A percentile compares a stretch with the other conserved stretches of the same genome.
phyloP scores from a whole-genome alignment of 2,797 vertebrate genomes.

The Lithobates sylvaticus region DNA sequence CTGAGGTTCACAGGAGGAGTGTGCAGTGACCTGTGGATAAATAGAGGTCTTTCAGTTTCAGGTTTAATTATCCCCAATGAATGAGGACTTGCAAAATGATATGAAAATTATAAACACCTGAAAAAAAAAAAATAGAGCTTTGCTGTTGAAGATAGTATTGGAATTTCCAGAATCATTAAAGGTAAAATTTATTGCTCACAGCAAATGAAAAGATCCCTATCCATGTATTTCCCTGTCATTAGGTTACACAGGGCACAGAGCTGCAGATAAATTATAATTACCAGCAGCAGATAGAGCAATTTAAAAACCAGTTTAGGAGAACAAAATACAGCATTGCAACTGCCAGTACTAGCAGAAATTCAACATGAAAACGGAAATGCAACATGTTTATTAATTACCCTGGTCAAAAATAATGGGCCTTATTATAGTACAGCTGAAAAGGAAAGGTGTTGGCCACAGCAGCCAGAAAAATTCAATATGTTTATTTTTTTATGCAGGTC shows the following conservation, averaged over 20 bases:
- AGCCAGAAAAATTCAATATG: background rate
- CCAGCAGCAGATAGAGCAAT: conserved; percentile 46
- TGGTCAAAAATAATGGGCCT: background rate
- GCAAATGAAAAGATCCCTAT: conserved; percentile 57
- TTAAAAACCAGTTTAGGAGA: conserved; percentile 45
- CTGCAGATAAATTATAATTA: conserved; percentile 61
- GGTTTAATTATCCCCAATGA: conserved; percentile 59
- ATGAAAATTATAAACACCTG: conserved; percentile 66
- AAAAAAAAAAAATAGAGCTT: conserved; percentile 42
- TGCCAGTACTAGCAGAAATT: conserved; percentile 24
- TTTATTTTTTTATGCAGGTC: background rate
- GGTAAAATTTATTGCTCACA: conserved; percentile 42
- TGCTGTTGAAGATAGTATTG: conserved; percentile 39
- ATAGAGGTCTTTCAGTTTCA: conserved; percentile 60
- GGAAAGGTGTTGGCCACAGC: background rate
- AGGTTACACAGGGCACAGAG: conserved; percentile 46
- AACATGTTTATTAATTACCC: conserved; percentile 25
- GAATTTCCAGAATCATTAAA: conserved; percentile 30
- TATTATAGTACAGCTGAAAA: background rate
- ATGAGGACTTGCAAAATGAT: conserved; percentile 50
- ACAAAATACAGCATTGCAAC: conserved; percentile 31
- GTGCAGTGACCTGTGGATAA: conserved; percentile 60
- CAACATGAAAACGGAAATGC: conserved; percentile 1
- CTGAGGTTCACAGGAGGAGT: conserved; percentile 61
- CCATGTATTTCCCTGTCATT: conserved; percentile 51